A percentile compares a stretch with the other conserved stretches of the same genome.
phyloP scores from a whole-genome alignment of 2,797 vertebrate genomes.

The Thamnophis elegans region DNA sequence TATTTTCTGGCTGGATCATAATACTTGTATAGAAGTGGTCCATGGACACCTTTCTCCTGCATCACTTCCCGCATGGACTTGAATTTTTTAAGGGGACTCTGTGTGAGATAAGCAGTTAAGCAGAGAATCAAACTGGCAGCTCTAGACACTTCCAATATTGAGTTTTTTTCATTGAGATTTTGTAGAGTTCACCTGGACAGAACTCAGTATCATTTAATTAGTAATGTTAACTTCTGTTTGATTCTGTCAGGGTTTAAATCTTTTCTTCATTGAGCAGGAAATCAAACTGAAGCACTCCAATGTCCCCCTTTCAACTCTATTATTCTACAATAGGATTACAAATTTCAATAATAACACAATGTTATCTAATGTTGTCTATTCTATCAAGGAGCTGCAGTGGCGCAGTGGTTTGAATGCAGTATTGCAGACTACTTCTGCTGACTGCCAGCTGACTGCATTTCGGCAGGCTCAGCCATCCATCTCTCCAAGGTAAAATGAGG shows the following conservation, averaged over 20 bases:
- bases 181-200: neutral
- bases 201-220: neutral
- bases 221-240: neutral
- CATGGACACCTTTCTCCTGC: constrained; percentile 43
- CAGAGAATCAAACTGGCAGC: neutral
- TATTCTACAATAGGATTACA: neutral
- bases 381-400: neutral
- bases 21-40: constrained; percentile 1
- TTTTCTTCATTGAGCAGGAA: neutral
- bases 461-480: too few species aligned
- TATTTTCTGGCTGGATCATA: constrained; percentile 49
- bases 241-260: neutral
- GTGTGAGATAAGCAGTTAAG: neutral
- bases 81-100: constrained; percentile 39
- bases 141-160: neutral
- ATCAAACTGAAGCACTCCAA: neutral
- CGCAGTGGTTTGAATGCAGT: too few species aligned
- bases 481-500: too few species aligned
- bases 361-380: neutral
- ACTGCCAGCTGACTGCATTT: too few species aligned
- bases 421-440: too few species aligned
- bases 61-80: constrained; percentile 51
- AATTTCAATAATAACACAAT: too few species aligned
- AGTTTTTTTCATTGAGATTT: neutral
- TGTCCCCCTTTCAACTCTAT: neutral